phyloP scores from a whole-genome alignment of 1,140 invertebrate genomes.

The Oryzaephilus surinamensis region DNA sequence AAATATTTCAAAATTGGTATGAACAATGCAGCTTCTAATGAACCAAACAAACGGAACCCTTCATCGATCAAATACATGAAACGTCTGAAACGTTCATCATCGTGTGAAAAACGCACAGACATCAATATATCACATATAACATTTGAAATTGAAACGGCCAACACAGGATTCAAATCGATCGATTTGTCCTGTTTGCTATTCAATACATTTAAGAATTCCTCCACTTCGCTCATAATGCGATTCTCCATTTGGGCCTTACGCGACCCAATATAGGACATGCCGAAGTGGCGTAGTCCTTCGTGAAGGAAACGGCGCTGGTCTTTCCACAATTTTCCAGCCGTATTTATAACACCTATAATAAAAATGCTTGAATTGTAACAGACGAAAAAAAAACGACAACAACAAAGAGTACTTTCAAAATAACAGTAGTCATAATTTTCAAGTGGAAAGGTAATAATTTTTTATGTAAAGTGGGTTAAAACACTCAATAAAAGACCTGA shows the following conservation, averaged over 20 bases:
- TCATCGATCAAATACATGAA: constrained; percentile 80
- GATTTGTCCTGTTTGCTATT: constrained; percentile 47
- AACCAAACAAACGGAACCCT: constrained; percentile 75
- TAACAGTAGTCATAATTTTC: no score
- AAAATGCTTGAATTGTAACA: constrained; percentile 3
- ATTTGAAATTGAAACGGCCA: constrained; percentile 78
- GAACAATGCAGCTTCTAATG: constrained; percentile 52
- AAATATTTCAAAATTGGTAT: constrained; percentile 60
- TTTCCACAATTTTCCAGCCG: constrained; percentile 84
- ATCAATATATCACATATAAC: constrained; percentile 86
- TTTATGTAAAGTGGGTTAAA: no score
- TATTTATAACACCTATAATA: constrained; percentile 78
- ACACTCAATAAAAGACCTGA: no score
- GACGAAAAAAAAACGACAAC: not conserved
- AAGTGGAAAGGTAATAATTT: no score
- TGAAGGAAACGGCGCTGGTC: constrained; percentile 85
- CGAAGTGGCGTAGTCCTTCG: constrained; percentile 76
- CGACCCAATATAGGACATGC: constrained; percentile 72
- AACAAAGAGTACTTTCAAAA: no score
- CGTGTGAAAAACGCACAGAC: constrained; percentile 70
- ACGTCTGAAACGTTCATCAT: constrained; percentile 61
- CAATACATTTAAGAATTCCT: constrained; percentile 56
- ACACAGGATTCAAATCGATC: constrained; percentile 55
- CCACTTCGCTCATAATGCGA: constrained; percentile 76
- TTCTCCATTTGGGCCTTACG: constrained; percentile 74